phyloP scores from a whole-genome alignment of 2,797 vertebrate species.

The Typhlichthys subterraneus region DNA sequence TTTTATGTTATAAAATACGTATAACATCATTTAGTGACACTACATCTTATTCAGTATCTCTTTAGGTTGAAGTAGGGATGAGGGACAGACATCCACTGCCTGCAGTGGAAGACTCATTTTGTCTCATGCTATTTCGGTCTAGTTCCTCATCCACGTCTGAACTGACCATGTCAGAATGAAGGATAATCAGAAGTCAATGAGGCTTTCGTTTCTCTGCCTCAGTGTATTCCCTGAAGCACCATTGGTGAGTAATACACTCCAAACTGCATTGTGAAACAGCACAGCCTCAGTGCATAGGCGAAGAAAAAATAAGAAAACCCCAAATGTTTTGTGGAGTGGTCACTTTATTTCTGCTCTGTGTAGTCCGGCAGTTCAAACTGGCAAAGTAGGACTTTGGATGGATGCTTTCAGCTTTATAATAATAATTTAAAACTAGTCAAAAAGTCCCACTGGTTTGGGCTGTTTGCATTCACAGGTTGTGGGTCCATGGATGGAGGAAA shows the following conservation, averaged over 20 bases:
- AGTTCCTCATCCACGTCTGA: conserved; percentile 24
- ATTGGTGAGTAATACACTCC: conserved; percentile 46
- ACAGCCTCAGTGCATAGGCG: conserved; percentile 4
- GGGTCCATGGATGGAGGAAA: no score
- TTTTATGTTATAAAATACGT: no score
- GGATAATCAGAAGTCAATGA: conserved; percentile 76
- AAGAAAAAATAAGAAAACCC: conserved; percentile 28
- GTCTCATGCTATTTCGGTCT: conserved; percentile 42
- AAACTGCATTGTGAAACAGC: conserved; percentile 48
- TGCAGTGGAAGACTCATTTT: conserved; percentile 43
- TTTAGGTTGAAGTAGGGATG: conserved; percentile 1
- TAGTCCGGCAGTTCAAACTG: no score
- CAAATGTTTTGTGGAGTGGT: conserved; percentile 21
- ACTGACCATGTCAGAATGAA: conserved; percentile 57
- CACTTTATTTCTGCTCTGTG: conserved; percentile 27
- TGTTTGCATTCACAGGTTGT: no score
- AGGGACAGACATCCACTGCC: conserved; percentile 32
- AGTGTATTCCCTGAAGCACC: conserved; percentile 55
- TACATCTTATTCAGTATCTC: no score
- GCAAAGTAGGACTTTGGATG: no score
- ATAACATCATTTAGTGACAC: no score
- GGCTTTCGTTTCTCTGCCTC: conserved; percentile 58
- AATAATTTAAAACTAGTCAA: no score
- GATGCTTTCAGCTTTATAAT: no score
- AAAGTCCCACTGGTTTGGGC: no score